Evolutionary conservation across 64 coral and sea anemone genomes (phyloP), one percentile per base, ranked within the genome.

Genomic region (Anthopleura sola): DNA sequence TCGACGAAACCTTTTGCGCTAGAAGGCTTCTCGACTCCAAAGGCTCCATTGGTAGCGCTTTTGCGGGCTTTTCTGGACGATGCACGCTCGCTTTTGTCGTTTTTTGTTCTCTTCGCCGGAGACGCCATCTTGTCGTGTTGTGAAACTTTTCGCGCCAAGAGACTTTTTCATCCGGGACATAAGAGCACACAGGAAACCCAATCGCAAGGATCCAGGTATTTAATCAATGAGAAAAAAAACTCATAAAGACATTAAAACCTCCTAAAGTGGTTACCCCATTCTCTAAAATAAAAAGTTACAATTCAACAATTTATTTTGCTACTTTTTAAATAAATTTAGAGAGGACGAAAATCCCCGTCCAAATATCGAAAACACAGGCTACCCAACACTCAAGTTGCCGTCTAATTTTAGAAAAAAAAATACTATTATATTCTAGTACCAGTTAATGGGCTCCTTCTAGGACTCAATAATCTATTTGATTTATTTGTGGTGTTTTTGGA

Each of bases 1-100:
- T 94, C 93, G 34, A 97, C 94, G 37, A 90, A 95, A 40, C 85
- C 87, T 12, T 79, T 79, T 8, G 37, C 34, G 7, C 8, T 44
- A 11, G 2, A 0, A 79, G 76, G 37, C 76, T 79, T 79, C 1
- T 79, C 37, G 18, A 79, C 37, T 44, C 34, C 47, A 79, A 79
- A 79, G 16, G 18, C 37, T 47, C 37, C 36, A 79, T 79, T 79
- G 44, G 17, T 29, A 5, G 31, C 31, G 37, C 36, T 44, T 48
- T 79, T 79, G 11, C 76, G 36, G 24, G 76, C 76, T 79, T 79
- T 79, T 48, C 34, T 79, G 8, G 37, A 44, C 36, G 76, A 79
- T 23, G 19, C 1, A 79, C 1, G 21, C 38, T 79, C 76, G 19
- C 1, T 79, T 48, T 79, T 79, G 36, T 24, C 76, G 19, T 3